Conservation (phyloP, 2,113 vertebrate genomes). For the Misgurnus anguillicaudatus region DNA sequence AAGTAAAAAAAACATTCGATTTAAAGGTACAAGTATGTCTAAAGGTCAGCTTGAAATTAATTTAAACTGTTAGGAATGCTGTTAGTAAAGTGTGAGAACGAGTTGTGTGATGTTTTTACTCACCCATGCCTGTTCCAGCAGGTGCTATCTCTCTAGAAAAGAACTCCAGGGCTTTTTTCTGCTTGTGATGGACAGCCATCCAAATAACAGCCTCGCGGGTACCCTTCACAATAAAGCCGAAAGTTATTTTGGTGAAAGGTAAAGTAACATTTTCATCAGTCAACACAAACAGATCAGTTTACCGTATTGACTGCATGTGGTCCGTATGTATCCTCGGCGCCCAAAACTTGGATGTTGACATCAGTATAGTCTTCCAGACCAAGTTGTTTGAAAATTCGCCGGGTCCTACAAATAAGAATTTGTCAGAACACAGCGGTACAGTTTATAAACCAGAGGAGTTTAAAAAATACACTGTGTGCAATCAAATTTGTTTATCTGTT, state of each 20-base stretch:
- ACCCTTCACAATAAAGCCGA: slow-evolving; percentile 57
- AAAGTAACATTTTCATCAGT: background rate
- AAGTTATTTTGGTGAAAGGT: background rate
- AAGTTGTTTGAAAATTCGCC: slow-evolving; percentile 78
- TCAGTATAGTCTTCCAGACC: slow-evolving; percentile 80
- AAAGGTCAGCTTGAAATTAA: too few relatives aligned
- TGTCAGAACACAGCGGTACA: slow-evolving; percentile 5
- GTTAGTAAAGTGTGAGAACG: background rate
- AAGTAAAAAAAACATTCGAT: too few relatives aligned
- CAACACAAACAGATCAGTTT: background rate
- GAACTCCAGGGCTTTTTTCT: slow-evolving; percentile 82
- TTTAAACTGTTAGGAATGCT: background rate
- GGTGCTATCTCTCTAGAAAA: slow-evolving; percentile 82
- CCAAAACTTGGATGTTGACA: slow-evolving; percentile 83
- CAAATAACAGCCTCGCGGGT: slow-evolving; percentile 82
- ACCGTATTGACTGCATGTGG: slow-evolving; percentile 72
- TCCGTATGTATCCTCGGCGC: slow-evolving; percentile 85
- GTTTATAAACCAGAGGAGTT: background rate
- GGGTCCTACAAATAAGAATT: slow-evolving; percentile 68
- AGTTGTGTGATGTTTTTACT: background rate
- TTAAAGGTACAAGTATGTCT: too few relatives aligned
- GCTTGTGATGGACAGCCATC: slow-evolving; percentile 82
- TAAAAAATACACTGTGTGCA: background rate
- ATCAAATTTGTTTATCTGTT: background rate
- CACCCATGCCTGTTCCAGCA: slow-evolving; percentile 87